Base-by-base conservation (phyloP, 1,140 invertebrate genomes). In the Steinernema feltiae region DNA sequence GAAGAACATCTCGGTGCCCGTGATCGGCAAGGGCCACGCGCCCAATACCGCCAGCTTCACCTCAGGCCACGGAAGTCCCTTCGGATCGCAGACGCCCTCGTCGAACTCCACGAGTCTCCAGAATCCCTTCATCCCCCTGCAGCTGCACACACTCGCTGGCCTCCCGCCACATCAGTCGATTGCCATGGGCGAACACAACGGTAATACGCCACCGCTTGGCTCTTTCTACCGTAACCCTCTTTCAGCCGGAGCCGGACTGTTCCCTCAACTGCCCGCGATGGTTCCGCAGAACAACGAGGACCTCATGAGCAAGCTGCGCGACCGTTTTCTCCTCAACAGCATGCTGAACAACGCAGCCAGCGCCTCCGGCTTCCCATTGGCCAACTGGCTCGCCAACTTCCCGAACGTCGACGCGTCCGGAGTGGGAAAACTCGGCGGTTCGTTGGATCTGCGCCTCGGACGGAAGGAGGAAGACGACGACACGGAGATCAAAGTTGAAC, bases 11-110 rank as follows among this genome's bases (percentile, higher is more conserved):
- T 75, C 78, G 30, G 73, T 82, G n/a, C 80, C 79, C 0, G 79
- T 80, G 27, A 80, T 82, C 32, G 79, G 79, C 48, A 80, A 80
- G 31, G 80, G 79, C 24, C 70, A 74, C 48, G 21, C 76, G 48
- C 48, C 71, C 18, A 27, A 30, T 2, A 53, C 35, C 15, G 32
- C 71, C 35, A 24, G 69, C 70, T 75, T 72, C 46, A 48, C 70
- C 71, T 32, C 30, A 32, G 17, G n/a, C 18, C 30, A 70, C 32
- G 24, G n/a, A 32, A 53, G 27, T 24, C 30, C 21, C 30, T 31
- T 71, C 73, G 30, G 24, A 27, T 29, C 48, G 12, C 18, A 71
- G 18, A 15, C 72, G 7, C 69, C 41, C 12, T n/a, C 35, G 15
- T 29, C 32, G n/a, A 3, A n/a, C 31, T 3, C 70, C 29, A 12